A percentile compares a stretch with the other conserved stretches of the same genome.
phyloP scores from a whole-genome alignment of 2,797 vertebrate species.

The Macropodus opercularis region DNA sequence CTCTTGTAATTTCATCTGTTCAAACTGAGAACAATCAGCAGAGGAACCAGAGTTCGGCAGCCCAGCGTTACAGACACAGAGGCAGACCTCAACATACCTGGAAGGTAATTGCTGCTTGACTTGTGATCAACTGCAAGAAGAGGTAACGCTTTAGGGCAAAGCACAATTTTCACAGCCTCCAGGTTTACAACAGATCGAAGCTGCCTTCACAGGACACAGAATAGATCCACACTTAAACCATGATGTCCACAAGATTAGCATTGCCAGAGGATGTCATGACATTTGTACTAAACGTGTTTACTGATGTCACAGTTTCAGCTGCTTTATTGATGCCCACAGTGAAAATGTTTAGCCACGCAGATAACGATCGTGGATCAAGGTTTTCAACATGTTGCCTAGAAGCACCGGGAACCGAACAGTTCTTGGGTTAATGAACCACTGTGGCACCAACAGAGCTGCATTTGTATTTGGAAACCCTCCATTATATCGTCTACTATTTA shows the following conservation, averaged over 20 bases:
- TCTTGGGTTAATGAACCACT: too few species aligned
- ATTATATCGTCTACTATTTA: too few species aligned
- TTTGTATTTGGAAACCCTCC: too few species aligned
- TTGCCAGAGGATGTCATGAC: not conserved
- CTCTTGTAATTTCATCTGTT: slow-evolving; percentile 19
- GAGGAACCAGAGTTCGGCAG: slow-evolving; percentile 49
- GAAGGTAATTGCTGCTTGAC: slow-evolving; percentile 73
- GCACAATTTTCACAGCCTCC: slow-evolving; percentile 59
- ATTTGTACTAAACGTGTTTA: not conserved
- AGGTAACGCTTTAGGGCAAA: slow-evolving; percentile 78
- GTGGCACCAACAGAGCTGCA: too few species aligned
- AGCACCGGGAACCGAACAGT: too few species aligned
- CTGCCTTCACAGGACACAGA: slow-evolving; percentile 43
- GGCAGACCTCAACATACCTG: slow-evolving; percentile 80
- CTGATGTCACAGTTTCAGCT: too few species aligned
- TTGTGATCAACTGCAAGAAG: slow-evolving; percentile 82
- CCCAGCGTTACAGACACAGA: slow-evolving; percentile 60
- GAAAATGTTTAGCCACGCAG: too few species aligned
- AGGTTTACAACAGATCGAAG: slow-evolving; percentile 44
- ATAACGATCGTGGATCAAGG: too few species aligned
- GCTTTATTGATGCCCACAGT: too few species aligned
- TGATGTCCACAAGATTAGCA: slow-evolving; percentile 1
- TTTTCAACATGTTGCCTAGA: too few species aligned
- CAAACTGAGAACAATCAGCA: slow-evolving; percentile 49
- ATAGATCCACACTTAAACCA: slow-evolving; percentile 31